These are phyloP conservation scores for Lamellibrachia satsuma DNA, from an alignment of 2,888 invertebrate species.

Conservation along the genomic window DNA sequence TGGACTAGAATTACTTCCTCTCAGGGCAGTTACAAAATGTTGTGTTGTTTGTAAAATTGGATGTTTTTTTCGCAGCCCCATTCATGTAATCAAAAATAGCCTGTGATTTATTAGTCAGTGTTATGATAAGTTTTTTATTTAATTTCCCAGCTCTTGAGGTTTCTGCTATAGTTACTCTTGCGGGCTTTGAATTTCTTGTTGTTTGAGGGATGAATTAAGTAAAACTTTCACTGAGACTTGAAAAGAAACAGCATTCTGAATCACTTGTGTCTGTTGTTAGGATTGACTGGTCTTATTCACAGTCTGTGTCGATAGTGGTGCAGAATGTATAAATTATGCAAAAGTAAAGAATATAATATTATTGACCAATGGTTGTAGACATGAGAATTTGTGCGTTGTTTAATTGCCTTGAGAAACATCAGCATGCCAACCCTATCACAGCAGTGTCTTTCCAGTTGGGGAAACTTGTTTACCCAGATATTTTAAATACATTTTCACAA, in stretches of 20 bases:
- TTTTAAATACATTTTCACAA: not conserved
- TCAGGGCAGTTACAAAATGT: no score
- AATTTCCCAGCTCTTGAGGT: not conserved
- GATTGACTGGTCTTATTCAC: not conserved
- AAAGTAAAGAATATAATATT: not conserved
- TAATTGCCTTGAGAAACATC: not conserved
- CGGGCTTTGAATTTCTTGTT: not conserved
- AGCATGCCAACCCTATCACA: not conserved
- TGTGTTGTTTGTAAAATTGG: no score
- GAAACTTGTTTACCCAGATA: not conserved
- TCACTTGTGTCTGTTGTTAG: not conserved
- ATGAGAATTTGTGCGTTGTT: not conserved
- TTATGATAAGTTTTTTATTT: not conserved
- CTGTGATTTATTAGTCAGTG: not conserved
- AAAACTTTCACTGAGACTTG: not conserved
- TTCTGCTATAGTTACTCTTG: not conserved
- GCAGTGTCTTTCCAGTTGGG: not conserved
- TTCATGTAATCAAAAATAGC: no score
- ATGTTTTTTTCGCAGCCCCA: no score
- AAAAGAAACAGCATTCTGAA: not conserved
- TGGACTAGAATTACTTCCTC: no score
- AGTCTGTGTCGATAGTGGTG: not conserved
- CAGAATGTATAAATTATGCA: not conserved
- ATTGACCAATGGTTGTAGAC: not conserved
- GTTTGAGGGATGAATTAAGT: not conserved